phyloP scores from a whole-genome alignment of 2,797 vertebrate genomes.

The Zalophus californianus region DNA sequence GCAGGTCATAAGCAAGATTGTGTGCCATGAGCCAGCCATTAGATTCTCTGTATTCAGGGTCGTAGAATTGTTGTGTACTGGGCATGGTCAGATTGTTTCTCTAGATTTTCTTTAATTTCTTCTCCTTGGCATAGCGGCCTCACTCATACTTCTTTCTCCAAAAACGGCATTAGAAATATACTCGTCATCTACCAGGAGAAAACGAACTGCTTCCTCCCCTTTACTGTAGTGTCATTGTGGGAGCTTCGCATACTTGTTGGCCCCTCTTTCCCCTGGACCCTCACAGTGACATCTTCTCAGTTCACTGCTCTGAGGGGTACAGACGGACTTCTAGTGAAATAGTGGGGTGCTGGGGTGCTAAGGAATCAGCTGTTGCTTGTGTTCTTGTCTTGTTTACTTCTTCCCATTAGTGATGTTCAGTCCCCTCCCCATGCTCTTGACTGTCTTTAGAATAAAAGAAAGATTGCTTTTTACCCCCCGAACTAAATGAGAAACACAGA shows the following conservation, averaged over 20 bases:
- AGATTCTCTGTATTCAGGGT: not conserved
- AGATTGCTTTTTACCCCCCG: not conserved
- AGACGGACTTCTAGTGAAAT: not conserved
- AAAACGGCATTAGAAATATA: not conserved
- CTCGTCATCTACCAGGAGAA: not conserved
- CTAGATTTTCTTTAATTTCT: conserved; percentile 10
- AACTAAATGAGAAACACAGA: not conserved
- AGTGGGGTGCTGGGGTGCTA: not conserved
- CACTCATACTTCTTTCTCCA: conserved; percentile 19
- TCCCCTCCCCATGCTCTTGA: not conserved
- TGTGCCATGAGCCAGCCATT: not conserved
- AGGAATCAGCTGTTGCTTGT: not conserved
- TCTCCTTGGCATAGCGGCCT: not conserved
- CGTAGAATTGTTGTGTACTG: not conserved
- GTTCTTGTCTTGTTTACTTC: not conserved
- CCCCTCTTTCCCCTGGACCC: not conserved
- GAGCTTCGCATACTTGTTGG: not conserved
- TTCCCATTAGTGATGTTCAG: not conserved
- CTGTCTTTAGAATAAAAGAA: conserved; percentile 26
- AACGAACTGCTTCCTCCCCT: not conserved
- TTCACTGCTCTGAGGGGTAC: not conserved
- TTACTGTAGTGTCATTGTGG: not conserved
- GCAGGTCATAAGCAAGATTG: not conserved
- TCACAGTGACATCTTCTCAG: not conserved
- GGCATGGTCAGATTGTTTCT: not conserved